Conservation (phyloP, 2,888 invertebrate species). For the Melikaiella ostensackeni region DNA sequence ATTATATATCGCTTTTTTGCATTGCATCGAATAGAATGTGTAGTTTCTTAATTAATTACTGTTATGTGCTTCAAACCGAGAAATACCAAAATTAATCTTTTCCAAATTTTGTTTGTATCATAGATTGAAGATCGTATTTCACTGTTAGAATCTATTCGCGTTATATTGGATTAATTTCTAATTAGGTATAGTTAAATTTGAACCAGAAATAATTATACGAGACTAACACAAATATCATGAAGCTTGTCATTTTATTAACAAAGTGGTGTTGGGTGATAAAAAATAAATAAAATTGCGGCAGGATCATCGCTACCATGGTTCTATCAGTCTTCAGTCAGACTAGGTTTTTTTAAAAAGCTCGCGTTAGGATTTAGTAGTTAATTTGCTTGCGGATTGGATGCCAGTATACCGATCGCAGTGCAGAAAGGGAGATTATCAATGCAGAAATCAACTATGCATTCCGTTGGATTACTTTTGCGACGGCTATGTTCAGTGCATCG, state of each 20-base stretch:
- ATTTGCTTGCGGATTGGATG: slow-evolving; percentile 76
- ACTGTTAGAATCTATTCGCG: slow-evolving; percentile 10
- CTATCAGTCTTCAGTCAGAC: slow-evolving; percentile 41
- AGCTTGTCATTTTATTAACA: slow-evolving; percentile 38
- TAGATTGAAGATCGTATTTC: not conserved
- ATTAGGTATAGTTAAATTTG: not conserved
- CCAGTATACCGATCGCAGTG: slow-evolving; percentile 74
- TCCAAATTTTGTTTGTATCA: not conserved
- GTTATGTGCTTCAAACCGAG: too few species aligned
- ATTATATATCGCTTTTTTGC: slow-evolving; percentile 10
- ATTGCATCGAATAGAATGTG: not conserved
- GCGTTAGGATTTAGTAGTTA: slow-evolving; percentile 74
- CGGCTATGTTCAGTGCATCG: slow-evolving; percentile 81
- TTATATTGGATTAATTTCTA: not conserved
- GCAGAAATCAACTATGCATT: slow-evolving; percentile 82
- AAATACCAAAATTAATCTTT: too few species aligned
- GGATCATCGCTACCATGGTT: slow-evolving; percentile 40
- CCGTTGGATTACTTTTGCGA: slow-evolving; percentile 81
- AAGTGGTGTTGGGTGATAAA: slow-evolving; percentile 21
- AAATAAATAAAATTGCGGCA: slow-evolving; percentile 21
- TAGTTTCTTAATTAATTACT: not conserved
- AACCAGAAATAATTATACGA: slow-evolving; percentile 16
- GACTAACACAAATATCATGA: slow-evolving; percentile 35
- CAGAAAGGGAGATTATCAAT: slow-evolving; percentile 79
- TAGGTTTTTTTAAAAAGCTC: slow-evolving; percentile 58